phyloP scores from a whole-genome alignment of 2,113 vertebrate genomes.

The Ceyx margarethae region DNA sequence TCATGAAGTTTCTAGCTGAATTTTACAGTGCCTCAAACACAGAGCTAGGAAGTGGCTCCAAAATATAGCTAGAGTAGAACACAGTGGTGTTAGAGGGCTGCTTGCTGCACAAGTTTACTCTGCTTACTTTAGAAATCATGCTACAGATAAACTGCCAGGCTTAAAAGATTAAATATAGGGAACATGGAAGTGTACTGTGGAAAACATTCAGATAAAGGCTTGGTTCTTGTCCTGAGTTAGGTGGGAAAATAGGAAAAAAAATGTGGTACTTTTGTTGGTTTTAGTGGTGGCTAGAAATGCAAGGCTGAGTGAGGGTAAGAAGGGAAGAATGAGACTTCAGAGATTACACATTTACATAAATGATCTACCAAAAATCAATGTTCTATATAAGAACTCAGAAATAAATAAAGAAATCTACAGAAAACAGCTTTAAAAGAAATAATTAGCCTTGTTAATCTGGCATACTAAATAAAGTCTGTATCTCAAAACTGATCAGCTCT shows the following conservation, averaged over 20 bases:
- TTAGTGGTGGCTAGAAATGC: neutral
- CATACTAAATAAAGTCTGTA: neutral
- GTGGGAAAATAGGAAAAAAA: neutral
- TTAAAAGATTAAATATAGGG: neutral
- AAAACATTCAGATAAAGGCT: neutral
- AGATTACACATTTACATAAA: neutral
- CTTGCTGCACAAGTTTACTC: neutral
- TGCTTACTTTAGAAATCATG: neutral
- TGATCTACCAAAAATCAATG: neutral
- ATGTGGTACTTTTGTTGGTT: neutral
- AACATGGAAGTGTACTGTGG: neutral
- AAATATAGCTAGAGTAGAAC: neutral
- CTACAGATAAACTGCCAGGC: neutral
- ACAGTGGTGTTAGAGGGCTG: accelerated
- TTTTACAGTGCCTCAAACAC: accelerated
- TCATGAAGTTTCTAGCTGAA: neutral
- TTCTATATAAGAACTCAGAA: neutral
- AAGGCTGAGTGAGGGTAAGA: neutral
- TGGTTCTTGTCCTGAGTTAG: neutral
- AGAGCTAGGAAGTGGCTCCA: neutral
- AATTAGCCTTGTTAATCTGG: neutral
- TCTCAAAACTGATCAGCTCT: neutral
- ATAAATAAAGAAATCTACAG: neutral
- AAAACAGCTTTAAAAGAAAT: neutral
- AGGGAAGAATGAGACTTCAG: neutral